These are phyloP conservation scores for Lamellibrachia luymesi DNA, from an alignment of 1,140 invertebrate genomes.

Conservation along the genomic window DNA sequence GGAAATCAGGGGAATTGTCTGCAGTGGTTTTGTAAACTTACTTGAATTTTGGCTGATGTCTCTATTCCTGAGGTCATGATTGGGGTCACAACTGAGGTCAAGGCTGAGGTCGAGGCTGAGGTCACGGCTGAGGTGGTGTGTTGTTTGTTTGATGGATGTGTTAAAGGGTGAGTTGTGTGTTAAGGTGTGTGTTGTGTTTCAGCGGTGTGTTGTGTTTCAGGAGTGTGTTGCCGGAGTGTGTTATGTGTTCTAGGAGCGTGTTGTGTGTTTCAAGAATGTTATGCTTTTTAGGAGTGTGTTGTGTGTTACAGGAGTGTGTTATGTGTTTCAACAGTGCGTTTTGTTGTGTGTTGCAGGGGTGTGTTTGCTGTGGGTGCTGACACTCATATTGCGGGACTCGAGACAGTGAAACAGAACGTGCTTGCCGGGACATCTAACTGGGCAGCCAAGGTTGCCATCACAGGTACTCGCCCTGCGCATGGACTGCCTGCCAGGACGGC, in stretches of 20 bases:
- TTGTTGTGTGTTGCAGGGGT: slow-evolving; percentile 11
- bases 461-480: slow-evolving; percentile 38
- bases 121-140: not conserved
- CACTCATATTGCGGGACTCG: slow-evolving; percentile 6
- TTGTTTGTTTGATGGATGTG: not conserved
- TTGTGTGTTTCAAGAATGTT: not conserved
- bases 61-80: not conserved
- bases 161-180: not conserved
- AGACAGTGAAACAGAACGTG: slow-evolving; percentile 86
- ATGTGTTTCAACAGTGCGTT: not conserved
- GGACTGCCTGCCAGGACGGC: not conserved
- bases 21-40: too few species aligned
- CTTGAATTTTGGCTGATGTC: not conserved
- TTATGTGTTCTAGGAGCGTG: not conserved
- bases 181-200: not conserved
- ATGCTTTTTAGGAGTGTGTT: not conserved
- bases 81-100: not conserved
- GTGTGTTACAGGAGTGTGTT: slow-evolving; percentile 20
- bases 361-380: slow-evolving; percentile 23
- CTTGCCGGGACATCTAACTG: slow-evolving; percentile 98
- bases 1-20: not conserved
- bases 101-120: not conserved
- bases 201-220: not conserved
- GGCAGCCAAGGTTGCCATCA: slow-evolving; percentile 95
- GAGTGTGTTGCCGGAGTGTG: not conserved